These are phyloP conservation scores for Synergus japonicus DNA, from an alignment of 2,888 invertebrate genomes.

Conservation along the genomic window DNA sequence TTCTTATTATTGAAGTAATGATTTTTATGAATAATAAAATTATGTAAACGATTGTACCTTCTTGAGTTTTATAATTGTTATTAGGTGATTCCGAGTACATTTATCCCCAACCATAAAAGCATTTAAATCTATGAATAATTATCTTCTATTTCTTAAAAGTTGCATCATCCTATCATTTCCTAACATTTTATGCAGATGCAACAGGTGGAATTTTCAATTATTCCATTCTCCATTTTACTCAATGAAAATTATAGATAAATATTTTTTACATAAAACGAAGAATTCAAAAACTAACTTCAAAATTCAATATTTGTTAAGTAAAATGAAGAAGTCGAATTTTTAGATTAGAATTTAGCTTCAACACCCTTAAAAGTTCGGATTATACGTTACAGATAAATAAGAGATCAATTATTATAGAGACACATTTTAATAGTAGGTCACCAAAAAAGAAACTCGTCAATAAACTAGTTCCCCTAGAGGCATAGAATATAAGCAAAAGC, in stretches of 20 bases:
- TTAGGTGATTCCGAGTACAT: not conserved
- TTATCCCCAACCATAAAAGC: not conserved
- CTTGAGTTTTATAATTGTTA: not conserved
- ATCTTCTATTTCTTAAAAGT: not conserved
- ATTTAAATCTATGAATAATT: slow-evolving; percentile 15
- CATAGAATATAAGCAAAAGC: not conserved
- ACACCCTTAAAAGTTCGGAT: too few relatives aligned
- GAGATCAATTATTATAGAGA: not conserved
- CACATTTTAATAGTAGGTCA: not conserved
- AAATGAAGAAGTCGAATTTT: too few relatives aligned
- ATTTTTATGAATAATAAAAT: not conserved
- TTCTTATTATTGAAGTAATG: not conserved
- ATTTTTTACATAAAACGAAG: too few relatives aligned
- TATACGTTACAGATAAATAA: not conserved
- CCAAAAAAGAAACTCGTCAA: not conserved
- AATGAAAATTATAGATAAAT: too few relatives aligned
- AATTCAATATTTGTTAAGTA: too few relatives aligned
- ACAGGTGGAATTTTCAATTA: slow-evolving; percentile 3
- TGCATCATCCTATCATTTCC: not conserved
- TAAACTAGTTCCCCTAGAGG: not conserved
- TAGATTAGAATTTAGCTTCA: too few relatives aligned
- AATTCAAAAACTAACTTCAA: too few relatives aligned
- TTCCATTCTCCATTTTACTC: too few relatives aligned
- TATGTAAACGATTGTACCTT: not conserved
- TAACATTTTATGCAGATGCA: not conserved